Percentiles rank a stretch among this genome's conserved stretches.
Conservation (phyloP, 2,888 invertebrate species). For the Drosophila algonquin region DNA sequence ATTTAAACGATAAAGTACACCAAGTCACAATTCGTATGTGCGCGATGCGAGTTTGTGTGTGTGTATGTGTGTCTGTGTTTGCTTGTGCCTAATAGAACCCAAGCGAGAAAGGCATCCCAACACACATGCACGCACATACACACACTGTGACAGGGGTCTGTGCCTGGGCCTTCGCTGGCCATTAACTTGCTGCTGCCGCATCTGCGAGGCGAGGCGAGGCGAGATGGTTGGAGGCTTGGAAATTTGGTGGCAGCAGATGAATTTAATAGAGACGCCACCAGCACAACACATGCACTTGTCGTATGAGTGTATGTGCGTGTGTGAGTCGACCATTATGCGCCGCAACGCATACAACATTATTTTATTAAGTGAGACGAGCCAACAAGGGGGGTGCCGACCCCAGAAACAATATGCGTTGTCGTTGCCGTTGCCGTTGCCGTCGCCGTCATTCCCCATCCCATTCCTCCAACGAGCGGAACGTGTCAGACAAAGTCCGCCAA, state of each 20-base stretch:
- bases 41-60: background rate
- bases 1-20: constrained; percentile 73
- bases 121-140: constrained; percentile 24
- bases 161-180: constrained; percentile 52
- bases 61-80: constrained; percentile 21
- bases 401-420: constrained; percentile 47
- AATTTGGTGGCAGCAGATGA: constrained; percentile 63
- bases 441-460: constrained; percentile 16
- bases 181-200: constrained; percentile 68
- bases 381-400: background rate
- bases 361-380: constrained; percentile 67
- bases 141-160: background rate
- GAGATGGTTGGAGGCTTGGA: constrained; percentile 39
- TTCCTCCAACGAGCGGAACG: constrained; percentile 28
- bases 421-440: constrained; percentile 6
- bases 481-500: constrained; percentile 39
- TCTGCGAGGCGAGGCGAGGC: constrained; percentile 32
- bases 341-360: constrained; percentile 70
- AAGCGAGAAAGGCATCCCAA: constrained; percentile 66
- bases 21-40: constrained; percentile 30
- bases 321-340: constrained; percentile 56
- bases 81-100: constrained; percentile 76
- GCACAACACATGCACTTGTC: constrained; percentile 54
- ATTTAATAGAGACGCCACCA: constrained; percentile 72
- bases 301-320: constrained; percentile 8